Evolutionary conservation across 2,113 vertebrate genomes (phyloP).

Genomic region (Chaetodon trifascialis): DNA sequence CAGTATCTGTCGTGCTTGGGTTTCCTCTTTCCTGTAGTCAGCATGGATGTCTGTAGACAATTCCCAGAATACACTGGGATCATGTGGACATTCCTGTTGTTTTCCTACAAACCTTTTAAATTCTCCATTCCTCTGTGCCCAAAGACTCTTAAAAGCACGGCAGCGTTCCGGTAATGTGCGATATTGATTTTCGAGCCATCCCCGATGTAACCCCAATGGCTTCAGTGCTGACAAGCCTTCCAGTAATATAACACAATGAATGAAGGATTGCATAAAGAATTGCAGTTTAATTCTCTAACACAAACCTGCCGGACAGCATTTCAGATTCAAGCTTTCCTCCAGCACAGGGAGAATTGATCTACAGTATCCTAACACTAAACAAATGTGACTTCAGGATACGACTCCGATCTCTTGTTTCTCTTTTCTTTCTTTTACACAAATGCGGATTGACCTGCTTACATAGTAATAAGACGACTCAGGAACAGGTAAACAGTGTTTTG

Average conservation of each 20-base stretch:
- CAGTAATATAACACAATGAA: slow-evolving; percentile 48
- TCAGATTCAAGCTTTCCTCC: slow-evolving; percentile 2
- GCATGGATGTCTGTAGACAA: slow-evolving; percentile 31
- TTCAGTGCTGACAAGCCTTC: slow-evolving; percentile 55
- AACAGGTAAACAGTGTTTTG: slow-evolving; percentile 59
- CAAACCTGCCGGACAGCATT: neutral
- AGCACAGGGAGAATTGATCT: neutral
- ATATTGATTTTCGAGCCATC: slow-evolving; percentile 64
- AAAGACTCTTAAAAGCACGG: slow-evolving; percentile 58
- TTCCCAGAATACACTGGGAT: slow-evolving; percentile 58
- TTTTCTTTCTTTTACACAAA: slow-evolving; percentile 48
- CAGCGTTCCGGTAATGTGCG: slow-evolving; percentile 62
- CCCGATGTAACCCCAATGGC: slow-evolving; percentile 35
- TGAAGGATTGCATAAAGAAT: slow-evolving; percentile 38
- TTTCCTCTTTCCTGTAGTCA: slow-evolving; percentile 66
- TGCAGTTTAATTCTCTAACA: slow-evolving; percentile 16
- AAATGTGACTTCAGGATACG: slow-evolving; percentile 29
- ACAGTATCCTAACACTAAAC: slow-evolving; percentile 3
- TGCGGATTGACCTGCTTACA: slow-evolving; percentile 65
- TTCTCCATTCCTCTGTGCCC: slow-evolving; percentile 28
- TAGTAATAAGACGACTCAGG: slow-evolving; percentile 41
- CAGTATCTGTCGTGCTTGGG: slow-evolving; percentile 28
- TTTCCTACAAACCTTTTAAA: slow-evolving; percentile 59
- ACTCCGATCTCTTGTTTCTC: slow-evolving; percentile 5
- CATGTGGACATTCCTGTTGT: slow-evolving; percentile 50